Percentiles rank a stretch among this genome's conserved stretches.
phyloP scores from a whole-genome alignment of 2,113 vertebrate species.

The Lasiurus borealis region DNA sequence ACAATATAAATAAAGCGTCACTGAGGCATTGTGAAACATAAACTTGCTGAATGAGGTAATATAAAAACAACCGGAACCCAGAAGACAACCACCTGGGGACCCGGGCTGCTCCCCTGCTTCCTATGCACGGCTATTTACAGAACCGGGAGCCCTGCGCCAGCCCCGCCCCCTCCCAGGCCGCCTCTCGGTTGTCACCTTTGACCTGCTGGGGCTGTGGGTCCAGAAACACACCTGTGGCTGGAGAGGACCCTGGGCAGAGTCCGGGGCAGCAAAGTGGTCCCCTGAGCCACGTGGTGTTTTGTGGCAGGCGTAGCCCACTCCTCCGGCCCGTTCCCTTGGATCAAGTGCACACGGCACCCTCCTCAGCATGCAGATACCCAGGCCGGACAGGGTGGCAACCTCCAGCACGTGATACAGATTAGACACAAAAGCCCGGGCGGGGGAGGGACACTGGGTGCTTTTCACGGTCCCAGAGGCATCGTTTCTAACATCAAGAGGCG shows the following conservation, averaged over 20 bases:
- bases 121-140: slow-evolving; percentile 90
- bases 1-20: slow-evolving; percentile 94
- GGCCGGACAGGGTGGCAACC: background rate
- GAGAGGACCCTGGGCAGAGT: background rate
- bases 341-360: background rate
- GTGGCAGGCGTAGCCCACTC: accelerated
- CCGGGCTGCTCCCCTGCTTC: slow-evolving; percentile 75
- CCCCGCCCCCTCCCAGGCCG: slow-evolving; percentile 30
- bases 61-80: slow-evolving; percentile 83
- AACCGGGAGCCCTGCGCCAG: background rate
- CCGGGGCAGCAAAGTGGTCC: background rate
- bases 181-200: background rate
- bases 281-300: accelerated
- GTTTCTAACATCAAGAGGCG: accelerated
- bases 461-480: background rate
- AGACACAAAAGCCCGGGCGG: background rate
- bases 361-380: accelerated
- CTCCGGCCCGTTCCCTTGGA: accelerated
- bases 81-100: slow-evolving; percentile 54
- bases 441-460: background rate
- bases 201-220: slow-evolving; percentile 40
- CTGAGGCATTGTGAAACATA: slow-evolving; percentile 86
- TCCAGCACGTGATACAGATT: background rate
- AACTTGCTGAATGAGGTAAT: slow-evolving; percentile 93
- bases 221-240: slow-evolving; percentile 39